A percentile compares a stretch with the other conserved stretches of the same genome.
Conservation (phyloP, 2,113 vertebrate species). For the Morone chrysops region DNA sequence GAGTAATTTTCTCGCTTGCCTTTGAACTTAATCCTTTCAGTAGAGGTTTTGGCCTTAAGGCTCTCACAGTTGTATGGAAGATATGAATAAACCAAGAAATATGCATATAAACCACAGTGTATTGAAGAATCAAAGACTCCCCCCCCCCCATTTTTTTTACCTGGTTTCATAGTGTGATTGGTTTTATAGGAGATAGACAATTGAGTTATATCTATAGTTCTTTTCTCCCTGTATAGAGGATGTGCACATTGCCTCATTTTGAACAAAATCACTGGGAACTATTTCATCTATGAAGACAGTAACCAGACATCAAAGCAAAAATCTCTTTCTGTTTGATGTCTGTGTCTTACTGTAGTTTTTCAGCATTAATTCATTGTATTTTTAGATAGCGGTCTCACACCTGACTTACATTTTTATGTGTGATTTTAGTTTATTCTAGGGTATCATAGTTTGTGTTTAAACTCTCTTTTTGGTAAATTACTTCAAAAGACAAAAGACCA, state of each 20-base stretch:
- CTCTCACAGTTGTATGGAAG: conserved; percentile 67
- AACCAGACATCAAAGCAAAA: conserved; percentile 72
- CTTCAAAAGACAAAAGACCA: conserved; percentile 4
- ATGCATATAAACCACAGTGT: conserved; percentile 75
- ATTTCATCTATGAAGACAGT: conserved; percentile 52
- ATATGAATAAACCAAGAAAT: conserved; percentile 81
- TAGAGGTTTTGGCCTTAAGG: conserved; percentile 73
- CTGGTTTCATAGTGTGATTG: conserved; percentile 67
- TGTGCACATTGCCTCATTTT: conserved; percentile 53
- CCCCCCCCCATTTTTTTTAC: conserved; percentile 43
- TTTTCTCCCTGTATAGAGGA: conserved; percentile 57
- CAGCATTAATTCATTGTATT: conserved; percentile 25
- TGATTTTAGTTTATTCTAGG: conserved; percentile 18
- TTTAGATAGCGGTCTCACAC: not conserved
- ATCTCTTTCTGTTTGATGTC: conserved; percentile 67
- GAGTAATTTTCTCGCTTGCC: conserved; percentile 82
- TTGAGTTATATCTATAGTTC: conserved; percentile 23
- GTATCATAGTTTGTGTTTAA: conserved; percentile 1
- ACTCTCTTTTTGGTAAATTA: not conserved
- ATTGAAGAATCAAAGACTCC: conserved; percentile 77
- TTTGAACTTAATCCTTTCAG: conserved; percentile 85
- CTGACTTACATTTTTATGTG: not conserved
- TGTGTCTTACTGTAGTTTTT: conserved; percentile 40
- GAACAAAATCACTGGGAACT: conserved; percentile 40
- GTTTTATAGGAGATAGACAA: conserved; percentile 67